Percentiles rank a stretch among this genome's conserved stretches.
These are phyloP conservation scores for Blennius ocellaris DNA, from an alignment of 2,113 vertebrate genomes.

Conservation along the genomic window DNA sequence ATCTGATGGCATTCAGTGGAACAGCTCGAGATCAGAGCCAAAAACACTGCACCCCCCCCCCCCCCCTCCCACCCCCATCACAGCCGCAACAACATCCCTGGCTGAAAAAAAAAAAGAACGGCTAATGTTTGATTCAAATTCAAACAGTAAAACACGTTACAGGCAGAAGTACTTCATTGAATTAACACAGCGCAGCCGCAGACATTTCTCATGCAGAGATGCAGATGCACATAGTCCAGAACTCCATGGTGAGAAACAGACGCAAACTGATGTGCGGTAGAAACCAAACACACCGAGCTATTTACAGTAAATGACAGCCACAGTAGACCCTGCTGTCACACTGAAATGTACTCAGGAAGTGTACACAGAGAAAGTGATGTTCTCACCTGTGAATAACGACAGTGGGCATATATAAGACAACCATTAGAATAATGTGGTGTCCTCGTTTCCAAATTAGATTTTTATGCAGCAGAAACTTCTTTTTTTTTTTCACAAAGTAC, in stretches of 20 bases:
- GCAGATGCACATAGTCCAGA: slow-evolving; percentile 33
- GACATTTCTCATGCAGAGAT: slow-evolving; percentile 42
- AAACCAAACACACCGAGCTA: slow-evolving; percentile 53
- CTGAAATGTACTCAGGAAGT: slow-evolving; percentile 7
- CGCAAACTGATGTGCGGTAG: slow-evolving; percentile 37
- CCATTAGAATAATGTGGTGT: not conserved
- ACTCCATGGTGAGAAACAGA: slow-evolving; percentile 20
- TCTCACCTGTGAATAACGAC: slow-evolving; percentile 7
- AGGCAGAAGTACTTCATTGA: slow-evolving; percentile 52
- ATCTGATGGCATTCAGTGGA: slow-evolving; percentile 69
- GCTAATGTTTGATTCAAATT: slow-evolving; percentile 68
- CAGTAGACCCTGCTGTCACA: slow-evolving; percentile 37
- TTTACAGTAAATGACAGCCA: slow-evolving; percentile 59
- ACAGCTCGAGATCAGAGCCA: slow-evolving; percentile 62
- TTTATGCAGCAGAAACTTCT: too few relatives aligned
- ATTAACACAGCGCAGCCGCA: slow-evolving; percentile 38
- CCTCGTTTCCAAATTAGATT: too few relatives aligned
- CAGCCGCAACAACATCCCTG: slow-evolving; percentile 59
- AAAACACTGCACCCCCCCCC: slow-evolving; percentile 25
- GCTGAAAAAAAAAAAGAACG: slow-evolving; percentile 34
- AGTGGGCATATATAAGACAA: not conserved
- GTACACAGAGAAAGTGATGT: slow-evolving; percentile 11
- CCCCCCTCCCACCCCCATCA: slow-evolving; percentile 6
- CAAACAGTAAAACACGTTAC: slow-evolving; percentile 64
- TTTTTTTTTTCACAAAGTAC: too few relatives aligned